A percentile compares a stretch with the other conserved stretches of the same genome.
Conservation (phyloP, 1,140 invertebrate species). For the Psix sp. region DNA sequence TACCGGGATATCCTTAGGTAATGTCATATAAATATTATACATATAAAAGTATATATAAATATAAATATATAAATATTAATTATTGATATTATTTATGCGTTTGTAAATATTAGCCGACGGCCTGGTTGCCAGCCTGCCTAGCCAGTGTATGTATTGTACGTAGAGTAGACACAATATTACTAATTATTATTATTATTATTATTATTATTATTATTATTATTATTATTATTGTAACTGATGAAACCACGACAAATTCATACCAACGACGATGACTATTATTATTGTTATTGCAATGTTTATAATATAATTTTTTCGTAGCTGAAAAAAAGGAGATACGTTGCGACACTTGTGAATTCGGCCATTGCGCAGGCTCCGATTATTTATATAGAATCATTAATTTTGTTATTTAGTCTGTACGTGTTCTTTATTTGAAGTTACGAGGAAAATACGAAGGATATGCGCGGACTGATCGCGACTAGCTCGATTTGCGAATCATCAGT, state of each 20-base stretch:
- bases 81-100: conserved; percentile 77
- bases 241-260: conserved; percentile 66
- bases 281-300: conserved; percentile 76
- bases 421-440: conserved; percentile 46
- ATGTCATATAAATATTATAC: conserved; percentile 74
- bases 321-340: conserved; percentile 34
- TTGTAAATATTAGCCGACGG: conserved; percentile 77
- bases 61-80: conserved; percentile 69
- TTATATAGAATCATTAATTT: conserved; percentile 61
- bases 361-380: conserved; percentile 49
- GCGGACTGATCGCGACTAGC: conserved; percentile 16
- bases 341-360: conserved; percentile 60
- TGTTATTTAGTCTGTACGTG: conserved; percentile 57
- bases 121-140: conserved; percentile 64
- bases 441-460: conserved; percentile 11
- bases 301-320: conserved; percentile 64
- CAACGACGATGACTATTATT: conserved; percentile 69
- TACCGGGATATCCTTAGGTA: conserved; percentile 62
- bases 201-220: conserved; percentile 62
- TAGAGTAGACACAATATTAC: conserved; percentile 75
- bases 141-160: conserved; percentile 77
- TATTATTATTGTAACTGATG: conserved; percentile 62
- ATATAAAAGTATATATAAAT: conserved; percentile 65
- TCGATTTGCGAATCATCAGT: conserved; percentile 60
- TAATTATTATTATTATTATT: conserved; percentile 53